These are phyloP conservation scores for Chymomyza amoena DNA, from an alignment of 2,888 invertebrate genomes.

Conservation along the genomic window DNA sequence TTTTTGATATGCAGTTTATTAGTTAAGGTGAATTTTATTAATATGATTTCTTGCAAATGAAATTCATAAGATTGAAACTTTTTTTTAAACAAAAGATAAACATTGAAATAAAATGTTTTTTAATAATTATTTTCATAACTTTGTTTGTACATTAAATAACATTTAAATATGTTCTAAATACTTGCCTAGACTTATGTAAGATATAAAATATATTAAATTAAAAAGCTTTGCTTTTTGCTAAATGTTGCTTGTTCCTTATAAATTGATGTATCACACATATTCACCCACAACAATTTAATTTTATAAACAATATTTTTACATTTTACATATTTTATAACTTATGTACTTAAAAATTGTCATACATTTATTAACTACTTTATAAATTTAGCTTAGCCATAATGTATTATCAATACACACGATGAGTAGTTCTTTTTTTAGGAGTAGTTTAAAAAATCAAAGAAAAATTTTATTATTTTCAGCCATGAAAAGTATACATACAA, in stretches of 20 bases:
- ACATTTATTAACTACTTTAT: background rate
- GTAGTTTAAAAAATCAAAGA: no score
- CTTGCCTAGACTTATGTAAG: background rate
- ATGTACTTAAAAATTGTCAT: background rate
- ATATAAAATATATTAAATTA: background rate
- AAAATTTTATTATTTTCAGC: conserved; percentile 14
- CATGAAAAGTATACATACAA: conserved; percentile 25
- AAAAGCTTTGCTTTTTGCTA: background rate
- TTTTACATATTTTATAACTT: conserved; percentile 23
- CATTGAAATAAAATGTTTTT: no score
- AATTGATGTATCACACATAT: background rate
- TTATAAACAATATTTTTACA: background rate
- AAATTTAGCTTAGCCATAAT: conserved; percentile 24
- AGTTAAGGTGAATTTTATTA: background rate
- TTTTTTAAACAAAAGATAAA: background rate
- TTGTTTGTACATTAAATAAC: no score
- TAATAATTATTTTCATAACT: background rate
- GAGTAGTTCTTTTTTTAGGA: conserved; percentile 47
- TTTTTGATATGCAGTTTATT: background rate
- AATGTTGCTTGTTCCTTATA: background rate
- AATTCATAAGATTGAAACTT: background rate
- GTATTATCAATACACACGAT: conserved; percentile 61
- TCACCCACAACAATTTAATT: background rate
- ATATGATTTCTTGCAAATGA: background rate
- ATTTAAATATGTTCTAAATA: background rate